phyloP scores from a whole-genome alignment of 2,113 vertebrate genomes.

The Albula goreensis region DNA sequence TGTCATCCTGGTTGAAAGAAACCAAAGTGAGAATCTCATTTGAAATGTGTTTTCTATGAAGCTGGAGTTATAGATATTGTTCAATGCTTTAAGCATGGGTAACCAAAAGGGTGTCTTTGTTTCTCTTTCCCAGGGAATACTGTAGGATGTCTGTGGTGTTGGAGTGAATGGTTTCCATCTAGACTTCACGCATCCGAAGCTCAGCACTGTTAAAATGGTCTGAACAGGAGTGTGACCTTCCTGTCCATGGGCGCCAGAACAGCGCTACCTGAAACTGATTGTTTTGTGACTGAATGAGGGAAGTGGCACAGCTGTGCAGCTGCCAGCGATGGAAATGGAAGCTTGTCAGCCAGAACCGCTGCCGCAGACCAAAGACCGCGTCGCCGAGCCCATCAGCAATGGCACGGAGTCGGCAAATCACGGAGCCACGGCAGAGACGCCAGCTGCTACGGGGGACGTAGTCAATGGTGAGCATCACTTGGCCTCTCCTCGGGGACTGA shows the following conservation, averaged over 20 bases:
- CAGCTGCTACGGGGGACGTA: constrained; percentile 32
- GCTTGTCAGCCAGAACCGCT: constrained; percentile 30
- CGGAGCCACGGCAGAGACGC: constrained; percentile 36
- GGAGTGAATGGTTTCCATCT: background rate
- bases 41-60: no score
- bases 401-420: constrained; percentile 28
- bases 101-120: background rate
- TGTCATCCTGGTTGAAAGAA: no score
- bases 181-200: background rate
- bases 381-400: constrained; percentile 16
- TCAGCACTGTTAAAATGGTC: constrained; percentile 19
- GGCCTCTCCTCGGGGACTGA: background rate
- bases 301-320: constrained; percentile 24
- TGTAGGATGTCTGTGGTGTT: background rate
- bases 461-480: constrained; percentile 56
- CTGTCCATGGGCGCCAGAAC: constrained; percentile 17
- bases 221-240: background rate
- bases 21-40: no score
- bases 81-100: background rate
- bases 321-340: constrained; percentile 50
- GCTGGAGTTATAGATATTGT: background rate
- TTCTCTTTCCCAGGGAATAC: constrained; percentile 10
- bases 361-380: constrained; percentile 47
- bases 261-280: constrained; percentile 45
- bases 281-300: constrained; percentile 40